Percentiles rank a stretch among this genome's conserved stretches.
phyloP scores from a whole-genome alignment of 2,888 invertebrate genomes.

The Taenaris catops region DNA sequence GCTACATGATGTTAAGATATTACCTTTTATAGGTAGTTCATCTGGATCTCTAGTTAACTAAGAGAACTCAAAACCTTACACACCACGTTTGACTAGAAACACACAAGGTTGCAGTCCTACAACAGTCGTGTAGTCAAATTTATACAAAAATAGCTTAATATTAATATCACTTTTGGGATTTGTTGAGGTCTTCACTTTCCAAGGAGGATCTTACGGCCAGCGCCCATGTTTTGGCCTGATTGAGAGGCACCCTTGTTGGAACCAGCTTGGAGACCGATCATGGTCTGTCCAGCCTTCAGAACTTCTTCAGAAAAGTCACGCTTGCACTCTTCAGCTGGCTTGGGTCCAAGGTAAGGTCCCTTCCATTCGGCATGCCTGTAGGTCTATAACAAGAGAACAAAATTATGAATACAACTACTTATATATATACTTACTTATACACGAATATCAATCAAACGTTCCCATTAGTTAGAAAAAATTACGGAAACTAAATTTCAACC shows the following conservation, averaged over 20 bases:
- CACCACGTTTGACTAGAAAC: conserved; percentile 48
- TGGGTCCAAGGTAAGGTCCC: conserved; percentile 96
- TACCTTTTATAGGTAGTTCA: conserved; percentile 30
- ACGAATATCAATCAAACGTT: no score
- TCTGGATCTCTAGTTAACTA: conserved; percentile 28
- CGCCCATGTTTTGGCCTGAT: conserved; percentile 94
- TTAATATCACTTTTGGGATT: conserved; percentile 66
- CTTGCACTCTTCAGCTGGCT: conserved; percentile 95
- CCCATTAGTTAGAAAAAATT: no score
- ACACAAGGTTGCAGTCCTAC: conserved; percentile 49
- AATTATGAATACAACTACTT: no score
- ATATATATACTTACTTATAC: no score
- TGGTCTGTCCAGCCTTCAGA: conserved; percentile 91
- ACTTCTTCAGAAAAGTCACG: conserved; percentile 97
- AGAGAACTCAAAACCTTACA: conserved; percentile 36
- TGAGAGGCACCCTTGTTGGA: conserved; percentile 97
- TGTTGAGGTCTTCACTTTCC: conserved; percentile 85
- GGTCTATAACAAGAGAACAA: no score
- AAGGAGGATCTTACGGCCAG: conserved; percentile 93
- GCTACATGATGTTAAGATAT: conserved; percentile 46
- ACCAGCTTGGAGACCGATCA: conserved; percentile 97
- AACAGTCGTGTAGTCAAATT: conserved; percentile 58
- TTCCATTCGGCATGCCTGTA: conserved; percentile 91
- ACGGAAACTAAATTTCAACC: no score
- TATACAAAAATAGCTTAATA: conserved; percentile 67